These are phyloP conservation scores for Crocodylus rhombifer DNA, from an alignment of 2,797 vertebrate species.

Conservation along the genomic window DNA sequence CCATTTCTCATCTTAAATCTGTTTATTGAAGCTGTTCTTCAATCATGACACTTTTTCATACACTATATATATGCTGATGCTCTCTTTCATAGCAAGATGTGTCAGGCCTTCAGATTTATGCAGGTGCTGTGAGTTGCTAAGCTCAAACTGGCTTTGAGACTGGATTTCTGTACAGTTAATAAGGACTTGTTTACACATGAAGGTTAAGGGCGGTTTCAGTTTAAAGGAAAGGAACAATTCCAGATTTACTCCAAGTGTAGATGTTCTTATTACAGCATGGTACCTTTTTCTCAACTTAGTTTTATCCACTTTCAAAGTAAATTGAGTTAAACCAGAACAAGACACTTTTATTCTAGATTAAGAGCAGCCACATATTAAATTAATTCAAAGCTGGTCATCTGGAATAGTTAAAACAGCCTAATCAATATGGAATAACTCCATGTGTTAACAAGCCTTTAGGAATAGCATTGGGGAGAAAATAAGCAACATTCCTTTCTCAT, in stretches of 20 bases:
- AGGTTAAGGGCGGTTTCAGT: neutral
- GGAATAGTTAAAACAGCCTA: neutral
- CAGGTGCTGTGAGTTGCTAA: neutral
- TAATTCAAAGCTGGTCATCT: neutral
- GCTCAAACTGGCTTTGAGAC: neutral
- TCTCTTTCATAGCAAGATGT: neutral
- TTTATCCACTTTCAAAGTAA: neutral
- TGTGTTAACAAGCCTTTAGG: neutral
- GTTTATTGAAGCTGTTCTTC: neutral
- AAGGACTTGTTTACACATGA: neutral
- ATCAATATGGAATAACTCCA: neutral
- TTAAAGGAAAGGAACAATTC: neutral
- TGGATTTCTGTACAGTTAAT: neutral
- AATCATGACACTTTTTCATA: neutral
- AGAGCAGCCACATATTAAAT: fast-evolving
- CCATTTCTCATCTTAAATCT: neutral
- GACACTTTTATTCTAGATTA: neutral
- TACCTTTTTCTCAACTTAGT: fast-evolving
- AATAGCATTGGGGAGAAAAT: neutral
- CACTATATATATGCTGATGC: neutral
- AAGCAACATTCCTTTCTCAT: slow-evolving; percentile 1
- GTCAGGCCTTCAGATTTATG: neutral
- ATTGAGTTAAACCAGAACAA: neutral
- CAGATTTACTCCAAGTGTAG: neutral
- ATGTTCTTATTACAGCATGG: neutral